Base-by-base conservation (phyloP, 2,113 vertebrate species). In the Orthochromis indermauri region DNA sequence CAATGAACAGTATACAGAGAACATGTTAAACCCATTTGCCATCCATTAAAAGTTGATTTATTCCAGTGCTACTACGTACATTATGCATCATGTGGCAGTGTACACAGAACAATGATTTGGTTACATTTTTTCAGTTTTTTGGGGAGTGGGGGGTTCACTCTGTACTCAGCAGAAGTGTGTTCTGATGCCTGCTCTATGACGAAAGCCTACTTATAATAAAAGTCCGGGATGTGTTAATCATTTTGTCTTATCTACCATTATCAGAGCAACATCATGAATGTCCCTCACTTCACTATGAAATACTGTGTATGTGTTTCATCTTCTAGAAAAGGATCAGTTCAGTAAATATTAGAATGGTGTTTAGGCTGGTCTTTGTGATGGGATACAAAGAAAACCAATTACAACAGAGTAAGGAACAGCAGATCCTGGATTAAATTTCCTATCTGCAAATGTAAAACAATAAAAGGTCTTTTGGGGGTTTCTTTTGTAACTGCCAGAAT, bases 61-160 rank as follows among this genome's bases (percentile, higher is more conserved):
- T 96, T 96, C 95, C 94, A 95, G 94, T 91, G 93, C 90, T 95
- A 92, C 93, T 94, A 95, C 91, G 90, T 94, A 95, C 93, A 94
- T 93, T 93, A 95, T 94, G 95, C 86, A 92, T 93, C 91, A 93
- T 92, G 94, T 95, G 95, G 95, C 94, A 95, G 95, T 95, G 94
- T 95, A 94, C 94, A 96, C 94, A 96, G 94, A 96, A 95, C 95
- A 95, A 94, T 94, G 95, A 93, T 82, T 93, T 93, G 89, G 89
- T 91, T 93, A 96, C 92, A 94, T 92, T 90, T 92, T 57, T 85
- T 90, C 86, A 92, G 81, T 89, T 89, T 93, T 63, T 47, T n/a
- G 33, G 63, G 63, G 19, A 35, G 90, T 86, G 82, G 17, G 49
- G 76, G 63, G 86, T 91, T 93, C 81, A 91, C 83, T 93, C 51